Evolutionary conservation across 2,113 vertebrate species (phyloP).

Genomic region (Trematomus loennbergii): DNA sequence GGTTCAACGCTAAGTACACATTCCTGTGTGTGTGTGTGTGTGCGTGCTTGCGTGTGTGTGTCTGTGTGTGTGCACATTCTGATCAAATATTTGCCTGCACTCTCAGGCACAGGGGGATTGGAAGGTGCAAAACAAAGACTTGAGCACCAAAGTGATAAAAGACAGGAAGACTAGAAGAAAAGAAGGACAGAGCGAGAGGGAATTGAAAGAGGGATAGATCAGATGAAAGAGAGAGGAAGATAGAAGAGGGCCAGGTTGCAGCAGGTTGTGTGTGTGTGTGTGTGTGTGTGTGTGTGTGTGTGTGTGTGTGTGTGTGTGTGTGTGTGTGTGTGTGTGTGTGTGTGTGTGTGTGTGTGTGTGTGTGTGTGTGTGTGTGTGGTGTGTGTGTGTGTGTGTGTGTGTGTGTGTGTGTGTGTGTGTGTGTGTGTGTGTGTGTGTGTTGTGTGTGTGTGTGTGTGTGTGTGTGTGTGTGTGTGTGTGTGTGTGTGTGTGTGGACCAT

Average conservation of each 20-base stretch:
- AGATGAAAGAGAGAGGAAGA: constrained; percentile 76
- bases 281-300: constrained; percentile 34
- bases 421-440: constrained; percentile 33
- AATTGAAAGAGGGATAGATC: constrained; percentile 76
- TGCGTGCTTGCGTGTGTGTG: constrained; percentile 27
- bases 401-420: constrained; percentile 21
- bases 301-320: constrained; percentile 45
- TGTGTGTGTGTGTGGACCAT: constrained; percentile 52
- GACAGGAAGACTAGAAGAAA: constrained; percentile 82
- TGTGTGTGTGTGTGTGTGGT: constrained; percentile 30
- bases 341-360: constrained; percentile 36
- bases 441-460: constrained; percentile 51
- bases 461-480: constrained; percentile 44
- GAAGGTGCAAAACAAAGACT: constrained; percentile 74
- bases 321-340: too few species aligned
- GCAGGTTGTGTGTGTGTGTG: constrained; percentile 62
- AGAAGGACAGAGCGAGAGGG: constrained; percentile 73
- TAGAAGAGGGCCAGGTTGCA: constrained; percentile 68
- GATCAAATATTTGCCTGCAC: constrained; percentile 84
- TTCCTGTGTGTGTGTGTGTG: constrained; percentile 1
- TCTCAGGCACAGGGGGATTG: constrained; percentile 68
- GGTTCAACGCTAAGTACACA: constrained; percentile 34
- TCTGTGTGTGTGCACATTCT: constrained; percentile 47
- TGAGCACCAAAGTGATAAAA: constrained; percentile 82
- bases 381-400: constrained; percentile 33